Base-by-base conservation (phyloP, 1,140 invertebrate species). In the Leptinotarsa lineolata region DNA sequence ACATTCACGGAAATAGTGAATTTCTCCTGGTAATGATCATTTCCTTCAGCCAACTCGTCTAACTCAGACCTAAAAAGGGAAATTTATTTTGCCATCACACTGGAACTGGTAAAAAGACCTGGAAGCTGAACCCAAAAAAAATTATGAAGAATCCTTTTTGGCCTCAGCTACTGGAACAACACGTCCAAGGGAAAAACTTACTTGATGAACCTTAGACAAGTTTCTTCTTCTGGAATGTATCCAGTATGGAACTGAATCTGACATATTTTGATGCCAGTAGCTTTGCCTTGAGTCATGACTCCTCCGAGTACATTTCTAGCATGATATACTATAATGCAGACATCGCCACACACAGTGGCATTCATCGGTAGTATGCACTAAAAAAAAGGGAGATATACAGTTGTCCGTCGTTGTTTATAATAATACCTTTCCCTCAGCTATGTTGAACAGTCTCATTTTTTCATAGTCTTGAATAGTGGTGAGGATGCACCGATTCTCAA, bases 381-480 rank as follows among this genome's bases (percentile, higher is more conserved):
- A 44, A 79, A 81, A 30, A 72, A 54, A 16, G n/a, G 72, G 58
- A 4, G 6, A 69, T 20, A 15, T 22, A 22, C 20, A 63, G 3
- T 2, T 63, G 8, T 22, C 30, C 15, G 2, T 0, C 16, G 30
- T 54, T 54, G n/a, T 54, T 54, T 15, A 67, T 67, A 67, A 13
- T 2, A 15, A 16, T 77, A 91, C 90, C 84, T 94, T 94, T 58
- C 92, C 92, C 78, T 94, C 92, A 74, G 90, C 88, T 72, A 92
- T 89, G 72, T 90, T 90, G 79, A 91, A 94, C n/a, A 94, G 81
- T 77, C 91, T 91, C 89, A 98, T 93, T 81, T 90, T 91, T 76
- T 98, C 96, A 83, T 98, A 98, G 73, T 96, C 95, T 78, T 94
- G 91, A 68, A 92, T 82, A 1, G 95, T 96, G 0, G 92, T 92